Conservation (phyloP, 2,888 invertebrate species). For the Machimus rusticus region DNA sequence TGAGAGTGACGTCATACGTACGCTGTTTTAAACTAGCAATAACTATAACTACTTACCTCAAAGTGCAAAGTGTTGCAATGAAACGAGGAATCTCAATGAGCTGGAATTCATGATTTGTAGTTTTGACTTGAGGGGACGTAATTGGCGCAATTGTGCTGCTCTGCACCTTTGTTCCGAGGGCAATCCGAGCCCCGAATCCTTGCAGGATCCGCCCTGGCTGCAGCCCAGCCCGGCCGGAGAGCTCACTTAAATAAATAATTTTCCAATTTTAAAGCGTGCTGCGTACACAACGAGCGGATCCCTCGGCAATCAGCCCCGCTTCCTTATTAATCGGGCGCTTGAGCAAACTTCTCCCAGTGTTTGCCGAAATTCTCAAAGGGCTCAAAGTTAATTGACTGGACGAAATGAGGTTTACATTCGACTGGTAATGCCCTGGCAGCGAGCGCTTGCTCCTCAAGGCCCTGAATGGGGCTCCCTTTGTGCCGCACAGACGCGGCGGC, state of each 20-base stretch:
- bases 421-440: conserved; percentile 2
- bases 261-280: conserved; percentile 12
- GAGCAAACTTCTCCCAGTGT: conserved; percentile 23
- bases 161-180: not conserved
- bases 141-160: not conserved
- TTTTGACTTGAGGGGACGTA: not conserved
- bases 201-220: not conserved
- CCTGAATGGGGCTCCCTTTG: not conserved
- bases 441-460: not conserved
- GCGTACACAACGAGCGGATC: not conserved
- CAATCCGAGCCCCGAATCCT: not conserved
- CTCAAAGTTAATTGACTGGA: conserved; percentile 40
- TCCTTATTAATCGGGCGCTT: conserved; percentile 24
- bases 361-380: conserved; percentile 38
- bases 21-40: not conserved
- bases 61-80: not conserved
- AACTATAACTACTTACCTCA: not conserved
- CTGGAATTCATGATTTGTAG: not conserved
- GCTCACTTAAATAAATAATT: conserved; percentile 24
- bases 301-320: not conserved
- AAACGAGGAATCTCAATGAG: not conserved
- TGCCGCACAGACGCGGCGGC: not conserved
- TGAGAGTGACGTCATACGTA: not conserved
- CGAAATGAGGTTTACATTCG: conserved; percentile 38
- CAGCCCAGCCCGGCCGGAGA: not conserved